Evolutionary conservation across 1,140 invertebrate species (phyloP).

Genomic region (Temnothorax curvispinosus): DNA sequence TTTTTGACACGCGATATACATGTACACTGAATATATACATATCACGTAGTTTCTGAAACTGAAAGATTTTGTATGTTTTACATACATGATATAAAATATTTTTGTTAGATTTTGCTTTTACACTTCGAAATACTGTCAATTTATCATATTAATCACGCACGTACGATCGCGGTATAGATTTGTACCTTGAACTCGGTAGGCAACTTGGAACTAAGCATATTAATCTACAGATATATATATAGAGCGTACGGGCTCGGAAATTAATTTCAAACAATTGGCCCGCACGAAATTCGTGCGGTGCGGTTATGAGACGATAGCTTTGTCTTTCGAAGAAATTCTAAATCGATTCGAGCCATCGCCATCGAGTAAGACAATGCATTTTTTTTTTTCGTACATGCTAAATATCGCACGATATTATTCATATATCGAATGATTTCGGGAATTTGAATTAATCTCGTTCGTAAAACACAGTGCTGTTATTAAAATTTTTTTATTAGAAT

Average conservation of each 20-base stretch:
- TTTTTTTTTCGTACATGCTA: background rate
- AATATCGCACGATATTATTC: background rate
- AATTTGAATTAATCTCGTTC: background rate
- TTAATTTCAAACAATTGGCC: slow-evolving; percentile 59
- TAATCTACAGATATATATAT: slow-evolving; percentile 41
- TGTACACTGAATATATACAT: background rate
- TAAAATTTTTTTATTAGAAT: background rate
- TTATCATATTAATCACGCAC: slow-evolving; percentile 27
- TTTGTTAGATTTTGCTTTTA: background rate
- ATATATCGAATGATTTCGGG: background rate
- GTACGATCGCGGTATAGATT: slow-evolving; percentile 41
- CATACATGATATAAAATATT: slow-evolving; percentile 29
- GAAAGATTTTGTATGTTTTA: slow-evolving; percentile 7
- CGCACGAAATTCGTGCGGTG: background rate
- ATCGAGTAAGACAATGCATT: background rate
- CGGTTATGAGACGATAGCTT: background rate
- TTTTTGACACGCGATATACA: background rate
- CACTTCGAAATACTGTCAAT: background rate
- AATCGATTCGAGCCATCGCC: background rate
- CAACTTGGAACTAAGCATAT: slow-evolving; percentile 53
- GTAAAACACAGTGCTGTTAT: background rate
- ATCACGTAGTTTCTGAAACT: background rate
- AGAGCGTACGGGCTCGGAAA: slow-evolving; percentile 34
- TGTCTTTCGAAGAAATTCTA: slow-evolving; percentile 4
- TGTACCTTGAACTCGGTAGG: slow-evolving; percentile 20